These are phyloP conservation scores for Corythornis leucogaster DNA, from an alignment of 2,797 vertebrate genomes.

Conservation along the genomic window DNA sequence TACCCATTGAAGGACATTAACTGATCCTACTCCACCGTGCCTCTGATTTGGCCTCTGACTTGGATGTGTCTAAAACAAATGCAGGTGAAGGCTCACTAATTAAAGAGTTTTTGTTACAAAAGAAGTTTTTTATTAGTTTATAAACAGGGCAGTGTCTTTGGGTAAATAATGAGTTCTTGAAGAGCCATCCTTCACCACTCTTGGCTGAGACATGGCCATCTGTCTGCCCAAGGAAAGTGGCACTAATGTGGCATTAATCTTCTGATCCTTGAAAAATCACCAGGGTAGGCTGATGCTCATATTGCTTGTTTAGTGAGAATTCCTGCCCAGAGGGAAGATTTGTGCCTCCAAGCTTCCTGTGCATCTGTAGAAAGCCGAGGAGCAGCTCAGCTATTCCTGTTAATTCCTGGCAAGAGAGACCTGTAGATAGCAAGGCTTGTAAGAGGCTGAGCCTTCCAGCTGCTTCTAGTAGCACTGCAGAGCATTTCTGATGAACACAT, in stretches of 20 bases:
- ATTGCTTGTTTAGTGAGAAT: background rate
- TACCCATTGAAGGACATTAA: constrained; percentile 19
- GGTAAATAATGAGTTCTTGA: background rate
- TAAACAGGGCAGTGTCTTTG: background rate
- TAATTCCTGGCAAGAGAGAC: background rate
- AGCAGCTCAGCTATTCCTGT: background rate
- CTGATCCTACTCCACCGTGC: background rate
- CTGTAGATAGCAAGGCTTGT: background rate
- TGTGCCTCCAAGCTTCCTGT: background rate
- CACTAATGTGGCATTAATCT: background rate
- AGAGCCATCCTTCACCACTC: background rate
- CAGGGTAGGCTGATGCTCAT: background rate
- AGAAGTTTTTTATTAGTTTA: background rate
- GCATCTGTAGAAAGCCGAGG: background rate
- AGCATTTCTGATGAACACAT: background rate
- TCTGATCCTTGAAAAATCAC: background rate
- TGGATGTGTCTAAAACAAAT: background rate
- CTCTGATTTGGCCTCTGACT: background rate
- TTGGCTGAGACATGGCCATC: background rate
- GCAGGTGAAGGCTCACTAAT: background rate
- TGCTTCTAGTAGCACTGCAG: background rate
- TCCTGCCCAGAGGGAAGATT: background rate
- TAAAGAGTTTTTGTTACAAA: background rate
- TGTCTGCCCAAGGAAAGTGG: background rate
- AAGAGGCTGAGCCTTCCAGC: background rate